Percentiles rank a stretch among this genome's conserved stretches.
Evolutionary conservation across 2,113 vertebrate species (phyloP).

Genomic region (Orcinus orca): DNA sequence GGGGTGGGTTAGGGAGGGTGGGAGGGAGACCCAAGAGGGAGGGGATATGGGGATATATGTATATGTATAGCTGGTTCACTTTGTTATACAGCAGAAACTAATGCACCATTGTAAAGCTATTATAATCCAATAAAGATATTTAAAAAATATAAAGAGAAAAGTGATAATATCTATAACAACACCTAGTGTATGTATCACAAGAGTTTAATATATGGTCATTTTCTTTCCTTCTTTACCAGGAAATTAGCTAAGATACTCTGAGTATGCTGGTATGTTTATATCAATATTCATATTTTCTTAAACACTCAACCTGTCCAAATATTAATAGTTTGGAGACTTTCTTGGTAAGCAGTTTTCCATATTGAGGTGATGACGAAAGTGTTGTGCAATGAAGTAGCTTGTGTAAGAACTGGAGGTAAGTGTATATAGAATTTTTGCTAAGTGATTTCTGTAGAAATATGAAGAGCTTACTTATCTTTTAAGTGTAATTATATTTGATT

Average conservation of each 20-base stretch:
- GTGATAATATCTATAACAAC: background rate
- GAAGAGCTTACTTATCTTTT: slow-evolving; percentile 53
- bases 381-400: background rate
- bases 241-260: background rate
- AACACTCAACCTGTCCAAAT: background rate
- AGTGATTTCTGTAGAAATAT: slow-evolving; percentile 6
- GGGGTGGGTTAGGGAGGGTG: no score
- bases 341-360: slow-evolving; percentile 31
- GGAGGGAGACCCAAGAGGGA: no score
- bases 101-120: no score
- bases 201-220: background rate
- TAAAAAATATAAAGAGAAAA: no score
- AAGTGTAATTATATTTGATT: slow-evolving; percentile 57
- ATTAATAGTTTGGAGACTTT: background rate
- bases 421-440: background rate
- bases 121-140: no score
- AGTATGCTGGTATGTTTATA: background rate
- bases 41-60: no score
- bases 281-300: slow-evolving; percentile 9
- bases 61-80: no score
- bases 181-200: background rate
- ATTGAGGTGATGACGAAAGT: slow-evolving; percentile 30
- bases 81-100: no score
- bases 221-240: background rate
- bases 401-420: background rate